Base-by-base conservation (phyloP, 2,797 vertebrate species). In the Falco cherrug region DNA sequence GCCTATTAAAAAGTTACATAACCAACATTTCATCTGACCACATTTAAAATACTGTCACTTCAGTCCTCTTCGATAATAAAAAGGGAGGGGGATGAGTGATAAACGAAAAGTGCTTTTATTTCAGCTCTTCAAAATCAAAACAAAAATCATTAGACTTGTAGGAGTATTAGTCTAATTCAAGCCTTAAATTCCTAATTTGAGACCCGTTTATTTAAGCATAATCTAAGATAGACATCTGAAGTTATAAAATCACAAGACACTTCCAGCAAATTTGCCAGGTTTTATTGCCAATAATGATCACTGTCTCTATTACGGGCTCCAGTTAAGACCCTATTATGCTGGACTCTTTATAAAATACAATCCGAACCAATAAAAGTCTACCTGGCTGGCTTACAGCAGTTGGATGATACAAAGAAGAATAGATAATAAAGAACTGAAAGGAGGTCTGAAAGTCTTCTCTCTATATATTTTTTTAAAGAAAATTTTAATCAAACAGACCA, bases 261-360 rank as follows among this genome's bases (percentile, higher is more conserved):
- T 61, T 87, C n/a, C 80, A 93, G 80, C 31, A 90, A 84, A 92
- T 95, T 87, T 94, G 48, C 56, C 41, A 35, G 39, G 48, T 90
- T 95, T 95, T 95, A 93, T 70, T 89, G 70, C 68, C 90, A 83
- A 1, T 95, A 95, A 89, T 76, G 63, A 95, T 79, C 67, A 57
- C 70, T 88, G 85, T 73, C 73, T 94, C 88, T 63, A 50, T 79
- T 94, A 88, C 1, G n/a, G 65, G 61, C 69, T 92, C 84, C 71
- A 71, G 90, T 92, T 74, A 92, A 71, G 84, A 75, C 78, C 93
- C 78, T 69, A 5, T 93, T 96, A 91, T 70, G 56, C 60, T 77
- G 19, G 29, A 67, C 76, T 63, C 60, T 68, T 68, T 83, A 75
- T 70, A 92, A 95, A 97, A 96, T 68, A 94, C 68, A 94, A 87